These are phyloP conservation scores for Smutsia gigantea DNA, from an alignment of 2,797 vertebrate genomes.

Conservation along the genomic window DNA sequence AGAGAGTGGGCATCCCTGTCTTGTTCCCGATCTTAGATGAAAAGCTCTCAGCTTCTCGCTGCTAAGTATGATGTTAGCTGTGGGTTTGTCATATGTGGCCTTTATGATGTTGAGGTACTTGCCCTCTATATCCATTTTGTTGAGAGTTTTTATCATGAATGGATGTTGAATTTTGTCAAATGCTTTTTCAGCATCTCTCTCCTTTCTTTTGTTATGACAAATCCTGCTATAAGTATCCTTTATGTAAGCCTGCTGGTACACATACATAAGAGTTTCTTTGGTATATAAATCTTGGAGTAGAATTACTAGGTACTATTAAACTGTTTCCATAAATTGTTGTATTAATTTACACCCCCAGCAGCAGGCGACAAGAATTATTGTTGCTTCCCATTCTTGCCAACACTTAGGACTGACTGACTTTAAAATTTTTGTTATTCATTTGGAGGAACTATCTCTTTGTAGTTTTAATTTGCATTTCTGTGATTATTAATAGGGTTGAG, in stretches of 20 bases:
- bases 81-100: too few relatives aligned
- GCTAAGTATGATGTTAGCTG: too few relatives aligned
- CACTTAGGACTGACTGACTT: background rate
- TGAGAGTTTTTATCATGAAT: too few relatives aligned
- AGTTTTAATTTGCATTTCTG: slow-evolving; percentile 31
- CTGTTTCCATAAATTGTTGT: background rate
- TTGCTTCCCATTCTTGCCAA: background rate
- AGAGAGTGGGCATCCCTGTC: too few relatives aligned
- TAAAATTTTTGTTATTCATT: background rate
- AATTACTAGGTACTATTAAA: background rate
- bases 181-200: background rate
- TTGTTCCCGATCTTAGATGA: too few relatives aligned
- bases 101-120: too few relatives aligned
- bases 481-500: background rate
- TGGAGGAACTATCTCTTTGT: background rate
- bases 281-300: background rate
- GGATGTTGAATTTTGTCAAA: too few relatives aligned
- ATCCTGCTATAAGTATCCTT: background rate
- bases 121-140: too few relatives aligned
- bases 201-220: background rate
- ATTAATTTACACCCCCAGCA: background rate
- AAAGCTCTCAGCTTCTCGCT: too few relatives aligned
- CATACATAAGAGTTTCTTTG: background rate
- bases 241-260: background rate
- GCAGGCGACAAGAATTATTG: background rate